Conservation (phyloP, 2,797 vertebrate species). For the Huso huso region DNA sequence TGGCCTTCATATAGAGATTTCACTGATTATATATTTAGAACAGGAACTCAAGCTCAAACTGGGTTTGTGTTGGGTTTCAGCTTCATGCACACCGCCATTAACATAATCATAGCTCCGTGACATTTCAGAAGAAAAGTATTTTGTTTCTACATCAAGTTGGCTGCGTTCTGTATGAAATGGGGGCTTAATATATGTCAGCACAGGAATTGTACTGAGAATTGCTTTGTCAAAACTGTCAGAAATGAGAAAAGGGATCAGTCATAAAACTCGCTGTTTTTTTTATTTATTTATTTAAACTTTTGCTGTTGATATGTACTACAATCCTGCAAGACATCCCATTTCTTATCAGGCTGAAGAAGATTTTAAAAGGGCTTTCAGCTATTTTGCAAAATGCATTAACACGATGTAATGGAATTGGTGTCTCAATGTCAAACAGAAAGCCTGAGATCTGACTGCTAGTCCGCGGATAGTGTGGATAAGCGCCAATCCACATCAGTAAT, state of each 20-base stretch:
- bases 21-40: too few species aligned
- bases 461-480: background rate
- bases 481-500: background rate
- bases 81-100: too few species aligned
- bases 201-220: constrained; percentile 35
- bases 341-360: constrained; percentile 46
- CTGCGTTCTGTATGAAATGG: constrained; percentile 35
- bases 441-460: background rate
- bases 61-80: too few species aligned
- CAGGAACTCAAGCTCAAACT: too few species aligned
- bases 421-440: constrained; percentile 47
- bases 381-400: constrained; percentile 44
- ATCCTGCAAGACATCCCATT: constrained; percentile 45
- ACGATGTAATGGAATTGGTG: constrained; percentile 58
- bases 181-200: constrained; percentile 40
- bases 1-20: too few species aligned
- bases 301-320: constrained; percentile 48
- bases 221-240: constrained; percentile 44
- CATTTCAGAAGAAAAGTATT: background rate
- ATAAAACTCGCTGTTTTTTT: constrained; percentile 25
- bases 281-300: too few species aligned
- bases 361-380: constrained; percentile 47
- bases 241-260: constrained; percentile 37
- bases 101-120: too few species aligned
- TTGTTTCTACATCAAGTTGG: constrained; percentile 24